Percentiles rank a stretch among this genome's conserved stretches.
Evolutionary conservation across 1,140 invertebrate genomes (phyloP).

Genomic region (Sitobion miscanthi): DNA sequence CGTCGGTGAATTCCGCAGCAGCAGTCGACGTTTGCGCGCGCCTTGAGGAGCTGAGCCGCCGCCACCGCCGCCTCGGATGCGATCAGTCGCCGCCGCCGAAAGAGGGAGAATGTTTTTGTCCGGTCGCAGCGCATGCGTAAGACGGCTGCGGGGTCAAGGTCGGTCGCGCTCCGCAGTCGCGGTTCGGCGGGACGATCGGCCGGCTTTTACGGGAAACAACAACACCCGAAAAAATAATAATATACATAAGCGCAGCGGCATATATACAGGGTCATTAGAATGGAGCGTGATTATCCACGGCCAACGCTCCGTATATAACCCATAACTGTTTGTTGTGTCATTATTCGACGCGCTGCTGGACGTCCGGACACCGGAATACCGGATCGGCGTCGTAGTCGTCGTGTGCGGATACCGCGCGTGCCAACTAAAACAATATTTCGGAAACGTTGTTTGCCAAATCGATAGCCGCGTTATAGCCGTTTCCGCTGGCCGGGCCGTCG

Average conservation of each 20-base stretch:
- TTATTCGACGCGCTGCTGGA: neutral
- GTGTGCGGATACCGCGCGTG: neutral
- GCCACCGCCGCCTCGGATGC: neutral
- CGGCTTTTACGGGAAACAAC: neutral
- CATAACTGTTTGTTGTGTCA: neutral
- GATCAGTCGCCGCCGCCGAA: neutral
- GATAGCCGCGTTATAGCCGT: neutral
- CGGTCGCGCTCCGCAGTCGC: neutral
- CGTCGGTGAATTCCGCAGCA: neutral
- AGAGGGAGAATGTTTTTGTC: slow-evolving; percentile 2
- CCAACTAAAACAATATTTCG: neutral
- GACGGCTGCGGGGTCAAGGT: slow-evolving; percentile 6
- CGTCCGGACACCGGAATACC: too few relatives aligned
- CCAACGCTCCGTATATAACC: neutral
- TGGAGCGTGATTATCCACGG: neutral
- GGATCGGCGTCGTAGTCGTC: too few relatives aligned
- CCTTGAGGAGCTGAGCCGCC: neutral
- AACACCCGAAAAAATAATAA: neutral
- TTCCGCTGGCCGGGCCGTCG: neutral
- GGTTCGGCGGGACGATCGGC: neutral
- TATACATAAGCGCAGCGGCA: neutral
- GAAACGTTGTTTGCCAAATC: neutral
- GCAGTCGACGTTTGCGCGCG: neutral
- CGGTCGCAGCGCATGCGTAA: slow-evolving; percentile 15
- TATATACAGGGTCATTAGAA: neutral